Evolutionary conservation across 1,140 invertebrate species (phyloP).

Genomic region (Pogonognathellus flavescens): DNA sequence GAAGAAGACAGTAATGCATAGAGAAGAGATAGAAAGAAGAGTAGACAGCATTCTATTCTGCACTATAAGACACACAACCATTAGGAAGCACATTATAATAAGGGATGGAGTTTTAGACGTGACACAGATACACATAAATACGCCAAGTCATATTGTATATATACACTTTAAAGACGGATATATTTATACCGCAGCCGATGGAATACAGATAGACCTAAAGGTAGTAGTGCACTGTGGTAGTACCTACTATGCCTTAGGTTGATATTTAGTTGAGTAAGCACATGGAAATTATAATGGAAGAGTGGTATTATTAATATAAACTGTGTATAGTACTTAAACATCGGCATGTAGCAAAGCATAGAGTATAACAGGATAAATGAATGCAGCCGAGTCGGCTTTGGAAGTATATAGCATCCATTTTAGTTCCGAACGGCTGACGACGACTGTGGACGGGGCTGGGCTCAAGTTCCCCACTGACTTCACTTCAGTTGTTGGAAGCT

Average conservation of each 20-base stretch:
- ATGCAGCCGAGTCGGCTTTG: neutral
- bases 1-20: too few species aligned
- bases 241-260: neutral
- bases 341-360: neutral
- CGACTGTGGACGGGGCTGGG: conserved; percentile 43
- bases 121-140: too few species aligned
- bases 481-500: conserved; percentile 36
- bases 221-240: neutral
- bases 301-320: neutral
- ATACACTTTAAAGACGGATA: too few species aligned
- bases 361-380: conserved; percentile 11
- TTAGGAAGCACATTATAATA: too few species aligned
- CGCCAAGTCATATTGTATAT: too few species aligned
- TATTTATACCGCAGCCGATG: too few species aligned
- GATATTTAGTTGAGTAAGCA: neutral
- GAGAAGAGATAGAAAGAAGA: too few species aligned
- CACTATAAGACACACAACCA: too few species aligned
- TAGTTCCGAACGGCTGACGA: conserved; percentile 40
- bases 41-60: too few species aligned
- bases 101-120: too few species aligned
- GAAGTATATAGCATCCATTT: conserved; percentile 38
- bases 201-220: neutral
- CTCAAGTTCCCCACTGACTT: conserved; percentile 40
- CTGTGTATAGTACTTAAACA: neutral
- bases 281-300: neutral